Evolutionary conservation across 23 tunicate genomes (phyloP).

Genomic region (Ascidia mentula): DNA sequence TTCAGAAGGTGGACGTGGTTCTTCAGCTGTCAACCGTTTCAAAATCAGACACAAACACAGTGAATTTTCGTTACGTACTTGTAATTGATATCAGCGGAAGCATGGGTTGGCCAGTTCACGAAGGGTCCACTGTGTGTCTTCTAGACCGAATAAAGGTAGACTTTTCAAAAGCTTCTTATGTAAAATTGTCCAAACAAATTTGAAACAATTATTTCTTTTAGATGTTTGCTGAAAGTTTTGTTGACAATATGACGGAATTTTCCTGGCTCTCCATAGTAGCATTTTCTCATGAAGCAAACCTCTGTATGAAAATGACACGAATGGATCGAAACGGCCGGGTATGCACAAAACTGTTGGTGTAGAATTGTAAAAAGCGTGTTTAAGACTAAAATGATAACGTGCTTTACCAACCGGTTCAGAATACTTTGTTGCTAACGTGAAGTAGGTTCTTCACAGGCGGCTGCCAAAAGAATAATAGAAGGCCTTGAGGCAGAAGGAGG

Average conservation of each 20-base stretch:
- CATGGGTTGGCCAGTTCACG: slow-evolving; percentile 12
- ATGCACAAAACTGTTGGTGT: background rate
- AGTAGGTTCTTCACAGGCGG: slow-evolving; percentile 10
- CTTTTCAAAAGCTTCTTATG: background rate
- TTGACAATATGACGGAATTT: slow-evolving; percentile 17
- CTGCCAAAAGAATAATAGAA: slow-evolving; percentile 32
- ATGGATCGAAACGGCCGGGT: slow-evolving; percentile 43
- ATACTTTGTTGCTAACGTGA: background rate
- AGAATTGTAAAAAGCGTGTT: background rate
- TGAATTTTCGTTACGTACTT: slow-evolving; percentile 31
- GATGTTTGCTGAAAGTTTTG: slow-evolving; percentile 41
- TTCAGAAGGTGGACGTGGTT: slow-evolving; percentile 44
- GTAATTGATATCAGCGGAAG: slow-evolving; percentile 48
- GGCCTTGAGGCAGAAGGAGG: slow-evolving; percentile 25
- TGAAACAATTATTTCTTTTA: background rate
- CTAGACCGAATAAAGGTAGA: slow-evolving; percentile 36
- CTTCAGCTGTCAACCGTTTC: slow-evolving; percentile 8
- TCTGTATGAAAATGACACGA: slow-evolving; percentile 42
- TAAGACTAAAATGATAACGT: background rate
- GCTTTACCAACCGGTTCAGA: background rate
- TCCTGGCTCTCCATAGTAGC: slow-evolving; percentile 55
- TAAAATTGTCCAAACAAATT: background rate
- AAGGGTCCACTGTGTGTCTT: slow-evolving; percentile 17
- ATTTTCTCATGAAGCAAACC: slow-evolving; percentile 38
- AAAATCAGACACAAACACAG: background rate